Evolutionary conservation across 2,113 vertebrate genomes (phyloP).

Genomic region (Hydrolagus affinis): DNA sequence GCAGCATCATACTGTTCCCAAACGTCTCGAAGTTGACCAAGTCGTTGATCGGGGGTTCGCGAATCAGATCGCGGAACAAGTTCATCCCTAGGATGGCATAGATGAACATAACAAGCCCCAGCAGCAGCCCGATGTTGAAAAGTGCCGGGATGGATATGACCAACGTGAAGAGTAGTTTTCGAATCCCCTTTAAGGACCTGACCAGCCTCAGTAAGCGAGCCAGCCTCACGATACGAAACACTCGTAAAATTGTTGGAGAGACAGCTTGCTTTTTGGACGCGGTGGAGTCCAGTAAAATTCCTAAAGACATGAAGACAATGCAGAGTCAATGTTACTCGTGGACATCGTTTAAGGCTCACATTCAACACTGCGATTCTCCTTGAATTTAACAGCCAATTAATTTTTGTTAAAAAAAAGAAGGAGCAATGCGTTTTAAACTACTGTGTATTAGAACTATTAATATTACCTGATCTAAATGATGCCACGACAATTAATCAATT

Average conservation of each 20-base stretch:
- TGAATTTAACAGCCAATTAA: background rate
- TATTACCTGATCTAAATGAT: too few relatives aligned
- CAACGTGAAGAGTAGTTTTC: constrained; percentile 32
- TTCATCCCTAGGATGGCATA: constrained; percentile 34
- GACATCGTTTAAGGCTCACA: background rate
- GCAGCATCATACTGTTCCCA: constrained; percentile 34
- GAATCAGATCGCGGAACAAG: constrained; percentile 30
- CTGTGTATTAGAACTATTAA: too few relatives aligned
- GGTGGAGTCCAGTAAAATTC: constrained; percentile 25
- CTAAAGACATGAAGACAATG: constrained; percentile 12
- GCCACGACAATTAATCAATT: too few relatives aligned
- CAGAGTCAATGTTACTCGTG: background rate
- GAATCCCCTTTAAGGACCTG: constrained; percentile 30
- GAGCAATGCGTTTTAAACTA: too few relatives aligned
- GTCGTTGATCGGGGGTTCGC: constrained; percentile 20
- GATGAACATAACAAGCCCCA: constrained; percentile 34
- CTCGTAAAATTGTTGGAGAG: constrained; percentile 33
- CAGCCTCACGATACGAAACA: constrained; percentile 30
- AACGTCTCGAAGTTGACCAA: constrained; percentile 36
- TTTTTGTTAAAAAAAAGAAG: too few relatives aligned
- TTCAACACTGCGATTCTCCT: background rate
- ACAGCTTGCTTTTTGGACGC: constrained; percentile 28
- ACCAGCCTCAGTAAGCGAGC: constrained; percentile 30
- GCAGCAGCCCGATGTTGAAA: constrained; percentile 35
- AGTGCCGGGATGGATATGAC: constrained; percentile 35